phyloP scores from a whole-genome alignment of 2,797 vertebrate genomes.

The Thunnus albacares region DNA sequence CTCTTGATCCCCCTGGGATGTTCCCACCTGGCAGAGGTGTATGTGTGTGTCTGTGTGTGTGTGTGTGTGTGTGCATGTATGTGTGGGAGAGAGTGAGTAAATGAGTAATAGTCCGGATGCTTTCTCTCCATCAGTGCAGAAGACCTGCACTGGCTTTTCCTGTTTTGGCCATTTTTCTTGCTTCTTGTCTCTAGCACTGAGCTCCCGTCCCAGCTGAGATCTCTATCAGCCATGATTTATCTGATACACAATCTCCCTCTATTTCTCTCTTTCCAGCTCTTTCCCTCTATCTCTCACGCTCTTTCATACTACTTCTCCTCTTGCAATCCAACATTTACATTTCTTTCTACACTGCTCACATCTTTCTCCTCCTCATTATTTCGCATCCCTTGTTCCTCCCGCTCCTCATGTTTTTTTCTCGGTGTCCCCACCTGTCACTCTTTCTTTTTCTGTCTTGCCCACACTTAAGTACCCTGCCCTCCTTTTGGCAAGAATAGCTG shows the following conservation, averaged over 20 bases:
- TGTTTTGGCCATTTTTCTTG: conserved; percentile 73
- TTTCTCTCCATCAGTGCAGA: conserved; percentile 64
- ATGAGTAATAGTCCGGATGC: conserved; percentile 51
- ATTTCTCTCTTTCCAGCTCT: conserved; percentile 27
- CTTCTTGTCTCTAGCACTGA: conserved; percentile 57
- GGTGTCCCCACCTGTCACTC: conserved; percentile 11
- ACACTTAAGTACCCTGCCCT: not conserved
- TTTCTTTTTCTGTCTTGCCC: not conserved
- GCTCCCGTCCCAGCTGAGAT: conserved; percentile 71
- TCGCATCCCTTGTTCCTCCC: conserved; percentile 11
- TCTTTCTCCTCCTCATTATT: conserved; percentile 33
- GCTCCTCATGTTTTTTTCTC: conserved; percentile 5
- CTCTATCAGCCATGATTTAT: conserved; percentile 83
- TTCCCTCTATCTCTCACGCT: conserved; percentile 7
- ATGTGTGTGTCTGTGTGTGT: not conserved
- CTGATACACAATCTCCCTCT: conserved; percentile 61
- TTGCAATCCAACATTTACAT: conserved; percentile 6
- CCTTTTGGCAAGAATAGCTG: conserved; percentile 16
- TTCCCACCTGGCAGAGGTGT: conserved; percentile 51
- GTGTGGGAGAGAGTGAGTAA: not conserved
- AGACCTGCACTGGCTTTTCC: conserved; percentile 56
- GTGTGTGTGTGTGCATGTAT: not conserved
- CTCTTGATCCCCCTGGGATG: conserved; percentile 42
- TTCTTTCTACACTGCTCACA: not conserved
- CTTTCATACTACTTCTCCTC: not conserved